These are phyloP conservation scores for Chondrosia reniformis DNA, from an alignment of 37 sponge, comb jelly and placozoan species.

Conservation along the genomic window DNA sequence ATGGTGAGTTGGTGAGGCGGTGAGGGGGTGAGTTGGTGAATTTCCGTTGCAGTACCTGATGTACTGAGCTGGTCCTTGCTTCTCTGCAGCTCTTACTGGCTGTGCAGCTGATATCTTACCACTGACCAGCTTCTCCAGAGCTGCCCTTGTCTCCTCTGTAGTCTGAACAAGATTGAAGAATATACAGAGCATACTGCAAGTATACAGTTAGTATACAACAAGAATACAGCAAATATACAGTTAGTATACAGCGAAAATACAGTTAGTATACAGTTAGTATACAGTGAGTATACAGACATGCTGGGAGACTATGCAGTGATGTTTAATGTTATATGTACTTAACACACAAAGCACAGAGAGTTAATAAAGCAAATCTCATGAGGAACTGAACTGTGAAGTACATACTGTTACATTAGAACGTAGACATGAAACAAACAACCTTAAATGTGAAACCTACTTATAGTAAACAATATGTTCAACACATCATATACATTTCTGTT, in stretches of 20 bases:
- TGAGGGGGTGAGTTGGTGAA: too few relatives aligned
- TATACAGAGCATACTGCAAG: not conserved
- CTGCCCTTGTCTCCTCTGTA: constrained; percentile 90
- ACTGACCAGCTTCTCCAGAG: constrained; percentile 89
- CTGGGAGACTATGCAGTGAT: not conserved
- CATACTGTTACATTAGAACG: too few relatives aligned
- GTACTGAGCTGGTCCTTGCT: constrained; percentile 88
- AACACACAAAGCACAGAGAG: not conserved
- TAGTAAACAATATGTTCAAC: too few relatives aligned
- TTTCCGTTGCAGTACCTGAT: constrained; percentile 79
- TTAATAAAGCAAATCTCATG: not conserved
- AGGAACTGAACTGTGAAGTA: not conserved
- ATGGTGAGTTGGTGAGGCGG: too few relatives aligned
- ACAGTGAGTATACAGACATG: not conserved
- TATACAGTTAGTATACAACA: not conserved
- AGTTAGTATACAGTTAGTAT: not conserved
- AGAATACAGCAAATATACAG: not conserved
- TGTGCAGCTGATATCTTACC: constrained; percentile 93
- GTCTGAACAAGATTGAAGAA: constrained; percentile 44
- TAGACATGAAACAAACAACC: too few relatives aligned
- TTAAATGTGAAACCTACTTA: too few relatives aligned
- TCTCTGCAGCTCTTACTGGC: constrained; percentile 87
- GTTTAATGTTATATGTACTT: not conserved
- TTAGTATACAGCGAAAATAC: not conserved
- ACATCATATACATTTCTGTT: too few relatives aligned